These are phyloP conservation scores for Andrena cerasifolii DNA, from an alignment of 1,140 invertebrate species.

Conservation along the genomic window DNA sequence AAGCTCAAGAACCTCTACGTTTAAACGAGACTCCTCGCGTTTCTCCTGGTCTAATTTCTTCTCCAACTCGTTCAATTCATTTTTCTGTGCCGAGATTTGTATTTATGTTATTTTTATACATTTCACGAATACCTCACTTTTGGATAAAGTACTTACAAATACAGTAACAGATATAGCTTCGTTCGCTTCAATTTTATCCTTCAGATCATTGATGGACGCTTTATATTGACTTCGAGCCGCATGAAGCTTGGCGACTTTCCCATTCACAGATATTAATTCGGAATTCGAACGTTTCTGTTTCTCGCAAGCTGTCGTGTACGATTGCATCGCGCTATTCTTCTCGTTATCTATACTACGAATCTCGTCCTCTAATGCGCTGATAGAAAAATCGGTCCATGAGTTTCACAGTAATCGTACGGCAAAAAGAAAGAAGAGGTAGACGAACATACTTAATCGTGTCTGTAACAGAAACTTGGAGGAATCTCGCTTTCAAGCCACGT, in stretches of 20 bases:
- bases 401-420: background rate
- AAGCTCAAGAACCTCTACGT: constrained; percentile 70
- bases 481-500: constrained; percentile 78
- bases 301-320: constrained; percentile 52
- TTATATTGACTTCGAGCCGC: constrained; percentile 62
- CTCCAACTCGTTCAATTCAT: constrained; percentile 79
- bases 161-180: constrained; percentile 63
- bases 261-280: constrained; percentile 62
- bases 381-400: constrained; percentile 2
- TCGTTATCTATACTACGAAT: constrained; percentile 56
- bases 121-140: constrained; percentile 61
- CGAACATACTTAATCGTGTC: constrained; percentile 83
- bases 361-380: constrained; percentile 71
- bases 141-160: constrained; percentile 76
- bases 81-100: constrained; percentile 69
- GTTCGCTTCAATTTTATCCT: constrained; percentile 74
- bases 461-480: constrained; percentile 85
- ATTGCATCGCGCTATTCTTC: constrained; percentile 23
- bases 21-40: constrained; percentile 73
- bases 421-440: background rate
- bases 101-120: background rate
- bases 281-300: constrained; percentile 59
- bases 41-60: constrained; percentile 72
- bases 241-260: constrained; percentile 55
- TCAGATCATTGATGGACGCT: constrained; percentile 74